These are phyloP conservation scores for Phaetusa simplex DNA, from an alignment of 2,113 vertebrate genomes.

Conservation along the genomic window DNA sequence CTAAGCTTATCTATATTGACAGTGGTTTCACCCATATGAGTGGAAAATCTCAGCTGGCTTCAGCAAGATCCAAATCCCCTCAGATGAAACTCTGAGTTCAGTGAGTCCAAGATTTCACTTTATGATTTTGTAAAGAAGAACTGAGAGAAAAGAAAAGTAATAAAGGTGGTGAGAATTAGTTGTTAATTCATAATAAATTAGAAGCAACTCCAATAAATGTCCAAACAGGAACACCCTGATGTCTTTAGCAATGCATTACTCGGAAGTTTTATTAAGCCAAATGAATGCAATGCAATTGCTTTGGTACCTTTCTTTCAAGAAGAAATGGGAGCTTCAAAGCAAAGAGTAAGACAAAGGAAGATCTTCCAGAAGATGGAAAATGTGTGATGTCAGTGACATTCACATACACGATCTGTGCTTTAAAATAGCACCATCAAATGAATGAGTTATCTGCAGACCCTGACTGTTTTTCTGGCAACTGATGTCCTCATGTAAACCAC, in stretches of 20 bases:
- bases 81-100: neutral
- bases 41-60: neutral
- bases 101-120: neutral
- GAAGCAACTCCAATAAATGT: neutral
- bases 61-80: neutral
- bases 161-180: neutral
- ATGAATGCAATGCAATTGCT: neutral
- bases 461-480: neutral
- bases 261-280: neutral
- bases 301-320: neutral
- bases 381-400: neutral
- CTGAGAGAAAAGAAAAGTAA: neutral
- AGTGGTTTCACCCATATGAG: neutral
- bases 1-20: neutral
- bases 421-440: neutral
- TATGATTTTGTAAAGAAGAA: neutral
- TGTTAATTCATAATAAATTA: neutral
- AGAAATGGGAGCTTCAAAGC: neutral
- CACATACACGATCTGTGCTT: neutral
- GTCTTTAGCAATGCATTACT: neutral
- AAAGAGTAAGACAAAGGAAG: neutral
- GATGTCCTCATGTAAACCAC: neutral
- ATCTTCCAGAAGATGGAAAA: neutral
- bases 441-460: neutral
- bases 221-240: neutral